Percentiles rank a stretch among this genome's conserved stretches.
Evolutionary conservation across 2,797 vertebrate genomes (phyloP).

Genomic region (Phrynocephalus guinanensis): DNA sequence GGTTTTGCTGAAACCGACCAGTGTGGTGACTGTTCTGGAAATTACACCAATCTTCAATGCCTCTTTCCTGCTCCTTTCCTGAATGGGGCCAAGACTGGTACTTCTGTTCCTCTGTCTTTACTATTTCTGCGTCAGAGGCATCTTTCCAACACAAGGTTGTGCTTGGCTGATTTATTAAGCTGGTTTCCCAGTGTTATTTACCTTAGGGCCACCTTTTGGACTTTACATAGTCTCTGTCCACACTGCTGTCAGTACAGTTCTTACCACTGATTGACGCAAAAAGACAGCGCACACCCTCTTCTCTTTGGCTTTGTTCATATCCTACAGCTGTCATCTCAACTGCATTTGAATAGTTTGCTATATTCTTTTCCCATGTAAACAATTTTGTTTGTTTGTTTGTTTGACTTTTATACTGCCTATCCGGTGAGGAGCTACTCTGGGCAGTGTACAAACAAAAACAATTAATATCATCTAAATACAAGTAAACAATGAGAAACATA

Average conservation of each 20-base stretch:
- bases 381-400: too few species aligned
- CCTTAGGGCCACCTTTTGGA: constrained; percentile 3
- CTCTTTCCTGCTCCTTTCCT: neutral
- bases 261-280: neutral
- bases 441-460: too few species aligned
- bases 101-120: neutral
- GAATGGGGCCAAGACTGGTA: neutral
- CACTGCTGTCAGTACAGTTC: neutral
- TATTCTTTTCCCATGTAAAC: too few species aligned
- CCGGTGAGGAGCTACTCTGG: too few species aligned
- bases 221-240: neutral
- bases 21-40: neutral
- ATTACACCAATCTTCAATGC: neutral
- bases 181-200: constrained; percentile 2
- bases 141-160: neutral
- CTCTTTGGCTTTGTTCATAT: neutral
- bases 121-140: neutral
- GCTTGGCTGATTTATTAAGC: neutral
- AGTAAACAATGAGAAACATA: too few species aligned
- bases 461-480: too few species aligned
- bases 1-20: neutral
- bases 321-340: too few species aligned
- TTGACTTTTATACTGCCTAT: too few species aligned
- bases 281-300: neutral
- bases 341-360: too few species aligned